phyloP scores from a whole-genome alignment of 1,140 invertebrate genomes.

The Drosophila lacertosa region DNA sequence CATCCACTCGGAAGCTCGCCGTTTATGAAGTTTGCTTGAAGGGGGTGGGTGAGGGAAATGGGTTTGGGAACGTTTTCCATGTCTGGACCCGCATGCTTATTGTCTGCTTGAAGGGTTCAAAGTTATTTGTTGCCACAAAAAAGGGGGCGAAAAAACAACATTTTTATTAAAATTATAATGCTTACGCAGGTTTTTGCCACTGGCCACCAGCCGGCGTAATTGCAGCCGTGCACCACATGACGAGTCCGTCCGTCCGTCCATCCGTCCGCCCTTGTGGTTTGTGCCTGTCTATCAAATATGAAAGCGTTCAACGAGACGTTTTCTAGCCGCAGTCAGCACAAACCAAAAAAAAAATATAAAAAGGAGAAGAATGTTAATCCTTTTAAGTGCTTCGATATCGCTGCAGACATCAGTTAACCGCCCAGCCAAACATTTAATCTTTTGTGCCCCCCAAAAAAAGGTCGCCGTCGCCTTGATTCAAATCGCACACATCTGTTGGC shows the following conservation, averaged over 20 bases:
- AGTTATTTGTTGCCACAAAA: constrained; percentile 43
- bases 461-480: constrained; percentile 40
- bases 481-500: constrained; percentile 58
- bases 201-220: constrained; percentile 43
- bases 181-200: constrained; percentile 34
- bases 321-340: constrained; percentile 56
- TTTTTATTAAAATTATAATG: constrained; percentile 79
- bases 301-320: constrained; percentile 20
- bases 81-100: constrained; percentile 32
- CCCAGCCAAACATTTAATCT: constrained; percentile 64
- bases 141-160: constrained; percentile 39
- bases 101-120: constrained; percentile 62
- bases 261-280: constrained; percentile 36
- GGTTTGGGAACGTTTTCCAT: constrained; percentile 5
- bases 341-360: background rate
- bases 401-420: constrained; percentile 35
- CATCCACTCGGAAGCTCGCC: constrained; percentile 50
- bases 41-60: background rate
- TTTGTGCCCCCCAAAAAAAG: constrained; percentile 58
- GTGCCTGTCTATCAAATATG: constrained; percentile 55
- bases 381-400: constrained; percentile 71
- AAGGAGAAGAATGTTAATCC: constrained; percentile 60
- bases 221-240: constrained; percentile 34
- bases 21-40: constrained; percentile 17
- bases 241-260: too few relatives aligned